Percentiles rank a stretch among this genome's conserved stretches.
Evolutionary conservation across 2,797 vertebrate genomes (phyloP).

Genomic region (Brachyalestes nurse): DNA sequence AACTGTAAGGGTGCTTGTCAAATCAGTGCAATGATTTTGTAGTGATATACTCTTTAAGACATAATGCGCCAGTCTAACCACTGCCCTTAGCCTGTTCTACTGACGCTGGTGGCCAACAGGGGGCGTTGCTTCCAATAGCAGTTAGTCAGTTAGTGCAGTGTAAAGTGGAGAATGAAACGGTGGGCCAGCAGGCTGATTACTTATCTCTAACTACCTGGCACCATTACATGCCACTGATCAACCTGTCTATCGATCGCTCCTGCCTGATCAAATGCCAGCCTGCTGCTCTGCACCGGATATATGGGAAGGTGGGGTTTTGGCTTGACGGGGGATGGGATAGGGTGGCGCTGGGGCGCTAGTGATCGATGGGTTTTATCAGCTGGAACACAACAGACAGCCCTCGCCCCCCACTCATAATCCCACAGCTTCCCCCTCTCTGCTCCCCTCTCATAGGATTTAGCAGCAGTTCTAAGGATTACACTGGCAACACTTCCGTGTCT

Average conservation of each 20-base stretch:
- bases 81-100: neutral
- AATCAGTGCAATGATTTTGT: slow-evolving; percentile 34
- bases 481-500: slow-evolving; percentile 46
- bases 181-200: slow-evolving; percentile 39
- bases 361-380: slow-evolving; percentile 69
- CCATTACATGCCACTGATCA: slow-evolving; percentile 67
- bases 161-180: slow-evolving; percentile 48
- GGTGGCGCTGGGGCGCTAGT: slow-evolving; percentile 42
- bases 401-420: slow-evolving; percentile 53
- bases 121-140: neutral
- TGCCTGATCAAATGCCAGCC: slow-evolving; percentile 61
- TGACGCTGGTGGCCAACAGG: slow-evolving; percentile 28
- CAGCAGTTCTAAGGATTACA: slow-evolving; percentile 65
- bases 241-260: slow-evolving; percentile 59
- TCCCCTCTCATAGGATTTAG: slow-evolving; percentile 63
- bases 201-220: slow-evolving; percentile 61
- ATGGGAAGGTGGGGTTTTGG: slow-evolving; percentile 23
- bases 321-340: slow-evolving; percentile 39
- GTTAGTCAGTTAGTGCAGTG: neutral
- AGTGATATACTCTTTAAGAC: slow-evolving; percentile 13
- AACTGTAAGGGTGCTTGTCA: slow-evolving; percentile 36
- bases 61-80: neutral
- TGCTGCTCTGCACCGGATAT: slow-evolving; percentile 41
- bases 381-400: slow-evolving; percentile 60
- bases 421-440: slow-evolving; percentile 48